Conservation (phyloP, 2,888 invertebrate species). For the Xestia xanthographa region DNA sequence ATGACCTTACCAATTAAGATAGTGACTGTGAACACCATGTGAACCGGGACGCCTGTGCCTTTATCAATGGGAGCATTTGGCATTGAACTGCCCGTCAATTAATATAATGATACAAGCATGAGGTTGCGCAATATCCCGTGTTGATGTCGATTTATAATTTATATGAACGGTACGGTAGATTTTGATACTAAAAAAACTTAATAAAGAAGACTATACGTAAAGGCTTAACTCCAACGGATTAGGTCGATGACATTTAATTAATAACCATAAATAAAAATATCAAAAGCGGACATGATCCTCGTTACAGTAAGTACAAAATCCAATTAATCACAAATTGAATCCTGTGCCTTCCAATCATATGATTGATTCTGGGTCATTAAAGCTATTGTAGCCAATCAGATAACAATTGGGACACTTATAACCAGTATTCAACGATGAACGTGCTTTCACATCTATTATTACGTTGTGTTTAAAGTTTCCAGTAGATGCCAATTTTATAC, state of each 20-base stretch:
- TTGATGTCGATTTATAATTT: conserved; percentile 19
- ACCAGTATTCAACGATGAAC: conserved; percentile 36
- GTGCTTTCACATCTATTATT: conserved; percentile 56
- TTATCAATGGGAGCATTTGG: conserved; percentile 69
- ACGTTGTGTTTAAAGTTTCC: conserved; percentile 55
- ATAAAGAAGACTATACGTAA: not conserved
- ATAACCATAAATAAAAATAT: conserved; percentile 49
- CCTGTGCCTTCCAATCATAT: conserved; percentile 36
- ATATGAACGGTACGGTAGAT: conserved; percentile 13
- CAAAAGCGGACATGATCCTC: conserved; percentile 48
- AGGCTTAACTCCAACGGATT: conserved; percentile 17
- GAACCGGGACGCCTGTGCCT: conserved; percentile 61
- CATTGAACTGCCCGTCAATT: conserved; percentile 72
- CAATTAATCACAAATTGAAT: conserved; percentile 51
- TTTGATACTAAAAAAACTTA: conserved; percentile 13
- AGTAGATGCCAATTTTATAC: conserved; percentile 64
- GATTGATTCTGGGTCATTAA: conserved; percentile 56
- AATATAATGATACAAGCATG: conserved; percentile 47
- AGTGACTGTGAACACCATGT: conserved; percentile 53
- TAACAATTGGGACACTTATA: conserved; percentile 45
- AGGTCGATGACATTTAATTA: conserved; percentile 36
- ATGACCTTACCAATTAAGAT: conserved; percentile 61
- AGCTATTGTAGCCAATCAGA: conserved; percentile 45
- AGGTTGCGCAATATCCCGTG: conserved; percentile 51
- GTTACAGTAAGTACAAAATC: conserved; percentile 48